Percentiles rank a stretch among this genome's conserved stretches.
Conservation (phyloP, 2,113 vertebrate species). For the Melanerpes aurifrons region DNA sequence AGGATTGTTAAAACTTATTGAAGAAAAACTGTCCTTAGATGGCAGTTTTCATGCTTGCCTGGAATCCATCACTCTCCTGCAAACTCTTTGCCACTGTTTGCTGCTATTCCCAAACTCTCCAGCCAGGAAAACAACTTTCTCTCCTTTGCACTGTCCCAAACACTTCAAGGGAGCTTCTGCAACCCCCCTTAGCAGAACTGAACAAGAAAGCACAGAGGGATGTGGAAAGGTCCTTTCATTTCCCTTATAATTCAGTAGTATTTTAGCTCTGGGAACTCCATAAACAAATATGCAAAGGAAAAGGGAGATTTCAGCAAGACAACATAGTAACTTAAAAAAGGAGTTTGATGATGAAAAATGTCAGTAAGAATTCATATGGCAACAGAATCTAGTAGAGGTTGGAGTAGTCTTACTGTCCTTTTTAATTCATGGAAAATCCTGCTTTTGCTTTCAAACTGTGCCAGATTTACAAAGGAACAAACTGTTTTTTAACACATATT, state of each 20-base stretch:
- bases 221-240: background rate
- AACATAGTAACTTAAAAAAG: background rate
- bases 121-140: background rate
- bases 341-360: background rate
- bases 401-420: background rate
- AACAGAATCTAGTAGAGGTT: background rate
- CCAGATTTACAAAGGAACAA: background rate
- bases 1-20: background rate
- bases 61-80: background rate
- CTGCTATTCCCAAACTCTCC: background rate
- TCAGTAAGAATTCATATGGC: background rate
- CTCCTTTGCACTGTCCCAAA: background rate
- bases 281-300: background rate
- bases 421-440: background rate
- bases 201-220: background rate
- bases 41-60: background rate
- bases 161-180: background rate
- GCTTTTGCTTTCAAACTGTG: background rate
- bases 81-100: background rate
- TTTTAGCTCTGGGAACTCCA: background rate
- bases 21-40: background rate
- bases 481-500: background rate
- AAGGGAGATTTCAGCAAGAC: background rate
- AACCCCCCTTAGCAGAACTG: background rate
- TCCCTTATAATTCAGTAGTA: background rate